phyloP scores from a whole-genome alignment of 35 echinoderm and acorn worm species.

The Lytechinus variegatus region DNA sequence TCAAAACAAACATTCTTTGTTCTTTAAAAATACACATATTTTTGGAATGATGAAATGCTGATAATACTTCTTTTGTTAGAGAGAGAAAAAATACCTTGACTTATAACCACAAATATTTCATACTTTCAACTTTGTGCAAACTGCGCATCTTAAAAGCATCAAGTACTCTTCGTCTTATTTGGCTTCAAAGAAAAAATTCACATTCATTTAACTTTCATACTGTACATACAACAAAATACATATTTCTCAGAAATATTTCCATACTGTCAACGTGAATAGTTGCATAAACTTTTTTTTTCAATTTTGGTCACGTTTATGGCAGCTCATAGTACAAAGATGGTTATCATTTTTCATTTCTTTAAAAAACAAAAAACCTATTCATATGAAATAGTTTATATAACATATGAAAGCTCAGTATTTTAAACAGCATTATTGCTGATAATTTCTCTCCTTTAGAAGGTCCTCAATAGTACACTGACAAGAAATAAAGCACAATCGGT shows the following conservation, averaged over 20 bases:
- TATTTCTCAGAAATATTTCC: conserved; percentile 42
- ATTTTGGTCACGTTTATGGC: conserved; percentile 29
- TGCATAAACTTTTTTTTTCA: conserved; percentile 2
- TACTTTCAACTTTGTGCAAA: not conserved
- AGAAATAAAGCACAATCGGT: conserved; percentile 5
- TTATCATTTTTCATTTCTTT: not conserved
- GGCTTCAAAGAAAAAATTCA: not conserved
- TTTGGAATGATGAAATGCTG: conserved; percentile 42
- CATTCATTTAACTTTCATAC: conserved; percentile 3
- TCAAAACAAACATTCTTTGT: not conserved
- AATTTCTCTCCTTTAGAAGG: not conserved
- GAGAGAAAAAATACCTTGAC: not conserved
- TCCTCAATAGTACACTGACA: not conserved
- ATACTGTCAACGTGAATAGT: not conserved
- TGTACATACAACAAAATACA: conserved; percentile 3
- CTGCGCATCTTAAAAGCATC: not conserved
- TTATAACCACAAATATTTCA: not conserved
- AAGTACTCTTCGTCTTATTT: conserved; percentile 16
- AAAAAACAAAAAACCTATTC: not conserved
- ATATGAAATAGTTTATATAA: not conserved
- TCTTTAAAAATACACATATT: conserved; percentile 12
- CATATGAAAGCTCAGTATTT: conserved; percentile 19
- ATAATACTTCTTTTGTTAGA: conserved; percentile 12
- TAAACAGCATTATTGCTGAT: not conserved
- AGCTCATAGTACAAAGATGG: conserved; percentile 15